Evolutionary conservation across 1,140 invertebrate genomes (phyloP).

Genomic region (Lysiphlebus fabarum): DNA sequence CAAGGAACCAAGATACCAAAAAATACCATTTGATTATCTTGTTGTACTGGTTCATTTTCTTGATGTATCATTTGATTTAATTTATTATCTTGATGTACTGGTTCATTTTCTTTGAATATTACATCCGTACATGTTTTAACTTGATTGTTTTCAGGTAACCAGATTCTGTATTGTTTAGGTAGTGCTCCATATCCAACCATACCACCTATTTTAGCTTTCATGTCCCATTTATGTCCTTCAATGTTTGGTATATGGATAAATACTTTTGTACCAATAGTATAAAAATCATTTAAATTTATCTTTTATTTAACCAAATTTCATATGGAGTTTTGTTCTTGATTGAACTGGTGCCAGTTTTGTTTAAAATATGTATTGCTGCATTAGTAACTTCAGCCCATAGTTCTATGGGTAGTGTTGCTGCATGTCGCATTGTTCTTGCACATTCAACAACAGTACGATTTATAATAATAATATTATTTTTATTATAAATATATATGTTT

Average conservation of each 20-base stretch:
- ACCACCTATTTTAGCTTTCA: conserved; percentile 33
- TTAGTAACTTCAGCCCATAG: conserved; percentile 34
- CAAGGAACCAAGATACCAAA: too few species aligned
- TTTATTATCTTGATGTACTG: too few species aligned
- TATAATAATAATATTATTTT: too few species aligned
- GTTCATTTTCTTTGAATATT: too few species aligned
- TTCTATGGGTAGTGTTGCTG: conserved; percentile 13
- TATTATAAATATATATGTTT: too few species aligned
- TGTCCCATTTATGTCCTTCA: conserved; percentile 33
- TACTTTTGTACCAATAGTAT: conserved; percentile 45
- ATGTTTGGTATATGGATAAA: conserved; percentile 31
- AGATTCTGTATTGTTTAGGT: conserved; percentile 37
- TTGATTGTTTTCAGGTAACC: neutral
- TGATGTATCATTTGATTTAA: too few species aligned
- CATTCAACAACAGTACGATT: too few species aligned
- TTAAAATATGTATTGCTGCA: neutral
- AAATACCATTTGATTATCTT: too few species aligned
- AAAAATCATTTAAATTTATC: conserved; percentile 31
- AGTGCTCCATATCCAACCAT: conserved; percentile 36
- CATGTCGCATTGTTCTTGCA: conserved; percentile 17
- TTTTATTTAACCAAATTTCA: conserved; percentile 32
- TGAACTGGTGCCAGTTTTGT: neutral
- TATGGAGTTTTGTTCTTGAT: conserved; percentile 13
- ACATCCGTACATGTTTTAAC: too few species aligned
- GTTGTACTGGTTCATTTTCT: conserved; percentile 14